Base-by-base conservation (phyloP, 2,797 vertebrate species). In the Champsocephalus esox region DNA sequence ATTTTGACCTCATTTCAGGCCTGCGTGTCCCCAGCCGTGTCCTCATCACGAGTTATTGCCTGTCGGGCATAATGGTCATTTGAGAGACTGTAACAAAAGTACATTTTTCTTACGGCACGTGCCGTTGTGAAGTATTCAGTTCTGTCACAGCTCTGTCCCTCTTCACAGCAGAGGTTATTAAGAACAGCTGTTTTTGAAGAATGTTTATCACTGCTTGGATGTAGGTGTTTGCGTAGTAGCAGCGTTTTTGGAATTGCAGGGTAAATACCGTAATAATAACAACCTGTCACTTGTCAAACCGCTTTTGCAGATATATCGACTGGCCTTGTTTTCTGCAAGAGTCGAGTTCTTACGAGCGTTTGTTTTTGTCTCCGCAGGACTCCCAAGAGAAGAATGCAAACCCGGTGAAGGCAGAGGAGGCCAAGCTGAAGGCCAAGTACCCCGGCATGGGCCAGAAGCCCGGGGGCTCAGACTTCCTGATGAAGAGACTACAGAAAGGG, bases 401-500 rank as follows among this genome's bases (percentile, higher is more conserved):
- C 84, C 96, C 96, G 0, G 96, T 97, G 88, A 96, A 95, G 88
- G 96, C 95, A 2, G 98, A 99, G 76, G 97, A 99, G 87, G 96
- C 95, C 43, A 98, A 99, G 84, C 94, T 98, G 77, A 98, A 99
- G 90, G 96, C 96, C 80, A 99, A 98, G 86, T 98, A 99, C 72
- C 97, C 98, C 38, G 92, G 91, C 80, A 87, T 99, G 61, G 96
- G 96, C 90, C 97, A 98, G 89, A 98, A 96, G 73, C 97, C 98
- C 0, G 97, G 98, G 1, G 97, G 97, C 41, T 98, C 98, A 0
- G 96, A 98, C 89, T 99, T 99, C 91, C 94, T 99, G 77, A 99
- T 99, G 98, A 99, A 99, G 93, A 96, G 97, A 85, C 94, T 99
- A 92, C 96, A 98, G 92, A 98, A 97, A 93, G 97, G 97, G 94